Base-by-base conservation (phyloP, 2,888 invertebrate species). In the Galerucella pusilla region DNA sequence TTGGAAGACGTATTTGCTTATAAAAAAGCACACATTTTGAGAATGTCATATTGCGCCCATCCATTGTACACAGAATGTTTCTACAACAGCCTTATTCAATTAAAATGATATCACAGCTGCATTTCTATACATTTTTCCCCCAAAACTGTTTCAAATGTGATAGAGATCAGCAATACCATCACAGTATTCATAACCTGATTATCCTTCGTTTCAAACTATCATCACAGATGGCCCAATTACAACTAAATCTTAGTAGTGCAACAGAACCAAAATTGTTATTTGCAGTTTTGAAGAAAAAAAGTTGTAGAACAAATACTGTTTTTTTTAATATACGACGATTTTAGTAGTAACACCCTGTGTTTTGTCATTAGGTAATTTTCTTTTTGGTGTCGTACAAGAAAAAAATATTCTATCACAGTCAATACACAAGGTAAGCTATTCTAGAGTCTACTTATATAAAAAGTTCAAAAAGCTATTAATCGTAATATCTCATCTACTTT, bases 331-430 rank as follows among this genome's bases (percentile, higher is more conserved):
- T 61, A 9, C 14, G 12, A 35, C 3, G 1, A 14, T 61, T 35
- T 14, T 28, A 57, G 20, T 16, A 57, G 20, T 16, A 57, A 42
- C 64, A 68, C 68, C 73, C 68, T 68, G 64, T 54, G 52, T 20
- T n/a, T 20, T 71, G 64, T 14, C 25, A 12, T 66, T 49, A 68
- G 46, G 54, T 73, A 57, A 52, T 64, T 52, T 71, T 52, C 46
- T 71, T 71, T 74, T 42, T 28, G 57, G 61, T 57, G 70, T 71
- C 74, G 59, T 60, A 61, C 68, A 76, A 76, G 74, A 59, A 76
- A 74, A 70, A 74, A 73, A 73, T 71, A 74, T 65, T 72, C 72
- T 76, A 76, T 76, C 76, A 76, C 76, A 76, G 76, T 76, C 76
- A 74, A 70, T 67, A 76, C 70, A 68, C 68, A 74, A 76, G 71